A percentile compares a stretch with the other conserved stretches of the same genome.
Conservation (phyloP, 2,113 vertebrate genomes). For the Seriola quinqueradiata region DNA sequence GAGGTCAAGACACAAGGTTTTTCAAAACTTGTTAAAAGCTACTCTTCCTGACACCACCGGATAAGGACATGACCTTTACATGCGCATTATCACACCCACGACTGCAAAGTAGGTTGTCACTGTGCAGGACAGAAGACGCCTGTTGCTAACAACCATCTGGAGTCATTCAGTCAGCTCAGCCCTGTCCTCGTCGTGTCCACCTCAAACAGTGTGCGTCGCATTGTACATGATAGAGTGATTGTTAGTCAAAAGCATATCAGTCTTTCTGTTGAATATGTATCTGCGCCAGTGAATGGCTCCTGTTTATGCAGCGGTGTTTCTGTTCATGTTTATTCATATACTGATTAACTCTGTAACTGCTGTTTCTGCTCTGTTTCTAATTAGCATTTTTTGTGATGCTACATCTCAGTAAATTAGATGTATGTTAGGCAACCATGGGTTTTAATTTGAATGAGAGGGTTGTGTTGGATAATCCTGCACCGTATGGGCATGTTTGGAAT, state of each 20-base stretch:
- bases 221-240: conserved; percentile 37
- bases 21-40: conserved; percentile 34
- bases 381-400: conserved; percentile 60
- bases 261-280: conserved; percentile 63
- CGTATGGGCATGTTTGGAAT: conserved; percentile 42
- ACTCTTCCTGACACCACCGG: background rate
- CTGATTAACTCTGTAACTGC: conserved; percentile 64
- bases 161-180: conserved; percentile 35
- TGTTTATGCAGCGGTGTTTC: conserved; percentile 59
- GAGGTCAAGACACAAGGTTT: conserved; percentile 32
- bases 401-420: conserved; percentile 52
- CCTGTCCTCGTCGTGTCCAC: background rate
- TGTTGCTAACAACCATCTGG: conserved; percentile 49
- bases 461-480: conserved; percentile 40
- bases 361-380: conserved; percentile 57
- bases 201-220: conserved; percentile 32
- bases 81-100: background rate
- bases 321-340: conserved; percentile 71
- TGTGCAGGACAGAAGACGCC: background rate
- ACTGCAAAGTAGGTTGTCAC: conserved; percentile 21
- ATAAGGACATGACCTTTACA: conserved; percentile 44
- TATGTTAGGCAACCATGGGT: conserved; percentile 24
- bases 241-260: conserved; percentile 53
- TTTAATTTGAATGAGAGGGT: conserved; percentile 40
- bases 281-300: conserved; percentile 38